Evolutionary conservation across 2,797 vertebrate genomes (phyloP).

Genomic region (Lagocephalus sceleratus): DNA sequence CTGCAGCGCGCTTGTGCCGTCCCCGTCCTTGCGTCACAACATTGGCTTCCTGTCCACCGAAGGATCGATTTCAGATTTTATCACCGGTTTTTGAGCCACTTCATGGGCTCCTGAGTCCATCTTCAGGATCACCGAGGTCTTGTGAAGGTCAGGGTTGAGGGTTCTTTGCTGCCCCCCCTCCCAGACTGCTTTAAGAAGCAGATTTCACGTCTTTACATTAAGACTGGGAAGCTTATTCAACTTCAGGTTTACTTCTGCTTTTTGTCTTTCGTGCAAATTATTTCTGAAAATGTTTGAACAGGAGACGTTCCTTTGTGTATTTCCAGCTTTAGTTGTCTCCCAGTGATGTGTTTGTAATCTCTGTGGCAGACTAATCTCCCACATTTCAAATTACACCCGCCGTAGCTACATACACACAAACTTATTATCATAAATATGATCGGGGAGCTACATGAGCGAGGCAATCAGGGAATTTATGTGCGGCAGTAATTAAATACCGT

Average conservation of each 20-base stretch:
- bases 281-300: neutral
- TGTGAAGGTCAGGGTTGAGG: no score
- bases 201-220: no score
- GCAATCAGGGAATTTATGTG: slow-evolving; percentile 37
- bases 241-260: neutral
- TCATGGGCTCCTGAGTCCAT: no score
- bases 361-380: slow-evolving; percentile 1
- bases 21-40: no score
- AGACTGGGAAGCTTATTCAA: no score
- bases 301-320: neutral
- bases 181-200: no score
- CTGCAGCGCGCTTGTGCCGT: no score
- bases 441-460: slow-evolving; percentile 26
- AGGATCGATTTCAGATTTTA: no score
- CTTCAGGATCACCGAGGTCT: no score
- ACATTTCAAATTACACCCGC: slow-evolving; percentile 8
- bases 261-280: neutral
- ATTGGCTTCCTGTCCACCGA: no score
- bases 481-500: slow-evolving; percentile 36
- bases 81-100: no score
- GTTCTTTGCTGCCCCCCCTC: no score
- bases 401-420: slow-evolving; percentile 6
- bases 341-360: slow-evolving; percentile 7
- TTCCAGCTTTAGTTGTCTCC: neutral
- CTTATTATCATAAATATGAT: slow-evolving; percentile 44